These are phyloP conservation scores for Bostrychus sinensis DNA, from an alignment of 2,113 vertebrate species.

Conservation along the genomic window DNA sequence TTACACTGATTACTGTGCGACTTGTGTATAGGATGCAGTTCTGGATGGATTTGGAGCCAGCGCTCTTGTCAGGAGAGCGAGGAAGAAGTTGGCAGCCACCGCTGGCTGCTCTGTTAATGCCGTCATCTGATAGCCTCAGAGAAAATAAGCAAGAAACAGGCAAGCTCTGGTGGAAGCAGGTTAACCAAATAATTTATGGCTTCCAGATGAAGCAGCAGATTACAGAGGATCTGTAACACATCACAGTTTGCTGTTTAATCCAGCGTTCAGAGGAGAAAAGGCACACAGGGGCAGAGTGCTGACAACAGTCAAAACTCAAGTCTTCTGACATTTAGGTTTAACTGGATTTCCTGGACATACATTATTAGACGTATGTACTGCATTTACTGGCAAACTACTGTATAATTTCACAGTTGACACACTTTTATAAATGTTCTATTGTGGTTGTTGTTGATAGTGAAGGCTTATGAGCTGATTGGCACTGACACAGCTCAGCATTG, in stretches of 20 bases:
- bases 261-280: neutral
- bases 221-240: conserved; percentile 32
- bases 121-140: conserved; percentile 33
- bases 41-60: conserved; percentile 30
- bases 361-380: too few species aligned
- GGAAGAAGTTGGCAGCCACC: conserved; percentile 33
- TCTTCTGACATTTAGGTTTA: too few species aligned
- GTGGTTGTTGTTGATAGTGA: neutral
- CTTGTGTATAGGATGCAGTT: conserved; percentile 7
- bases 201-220: conserved; percentile 53
- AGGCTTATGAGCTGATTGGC: neutral
- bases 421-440: neutral
- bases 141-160: conserved; percentile 37
- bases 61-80: conserved; percentile 34
- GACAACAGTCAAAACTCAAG: conserved; percentile 17
- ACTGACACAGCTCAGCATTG: neutral
- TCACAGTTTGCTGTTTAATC: conserved; percentile 27
- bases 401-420: neutral
- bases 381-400: too few species aligned
- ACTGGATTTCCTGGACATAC: too few species aligned
- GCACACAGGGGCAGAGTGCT: neutral
- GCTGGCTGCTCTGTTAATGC: conserved; percentile 38
- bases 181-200: conserved; percentile 56
- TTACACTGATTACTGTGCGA: conserved; percentile 43
- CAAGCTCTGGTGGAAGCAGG: conserved; percentile 41